Evolutionary conservation across 2,113 vertebrate species (phyloP), one percentile per base, ranked within the genome.

Genomic region (Crotophaga sulcirostris): DNA sequence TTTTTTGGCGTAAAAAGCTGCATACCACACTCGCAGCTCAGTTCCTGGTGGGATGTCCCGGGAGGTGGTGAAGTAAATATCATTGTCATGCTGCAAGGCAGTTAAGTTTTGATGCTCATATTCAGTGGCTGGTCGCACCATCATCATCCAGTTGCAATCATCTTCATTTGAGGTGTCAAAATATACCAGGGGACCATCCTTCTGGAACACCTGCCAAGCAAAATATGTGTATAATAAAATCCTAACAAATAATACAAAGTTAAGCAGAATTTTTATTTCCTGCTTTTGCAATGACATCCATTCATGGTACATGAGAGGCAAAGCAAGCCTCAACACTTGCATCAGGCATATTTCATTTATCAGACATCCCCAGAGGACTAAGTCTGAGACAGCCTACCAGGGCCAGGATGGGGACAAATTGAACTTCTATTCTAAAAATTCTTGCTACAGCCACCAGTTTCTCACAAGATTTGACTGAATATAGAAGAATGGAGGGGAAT

Each of bases 111-210:
- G 99, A 88, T 99, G 99, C 21, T 94, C 97, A 17, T 99, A 98
- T 84, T 99, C 98, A 0, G 95, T 98, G 24, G 99, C 99, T 2
- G 99, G 99, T 68, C 99, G 98, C 72, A 99, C 99, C 95, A 99
- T 97, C 99, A 99, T 99, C 99, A 99, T 99, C 99, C 99, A 99
- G 97, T 99, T 99, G 95, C 99, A 99, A 90, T 99, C 99, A 11
- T 99, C 99, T 89, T 99, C 99, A 6, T 98, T 99, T 66, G 98
- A 98, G 26, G 98, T 98, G 97, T 99, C 99, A 7, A 99, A 99
- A 95, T 98, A 99, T 60, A 99, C 97, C 54, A 99, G 94, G 6
- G 98, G 94, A 5, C 98, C 98, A 3, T 99, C 99, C 86, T 98
- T 99, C 97, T 98, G 99, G 97, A 99, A 99, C 82, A 99, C 98